These are phyloP conservation scores for Muscina levida DNA, from an alignment of 2,888 invertebrate species.

Conservation along the genomic window DNA sequence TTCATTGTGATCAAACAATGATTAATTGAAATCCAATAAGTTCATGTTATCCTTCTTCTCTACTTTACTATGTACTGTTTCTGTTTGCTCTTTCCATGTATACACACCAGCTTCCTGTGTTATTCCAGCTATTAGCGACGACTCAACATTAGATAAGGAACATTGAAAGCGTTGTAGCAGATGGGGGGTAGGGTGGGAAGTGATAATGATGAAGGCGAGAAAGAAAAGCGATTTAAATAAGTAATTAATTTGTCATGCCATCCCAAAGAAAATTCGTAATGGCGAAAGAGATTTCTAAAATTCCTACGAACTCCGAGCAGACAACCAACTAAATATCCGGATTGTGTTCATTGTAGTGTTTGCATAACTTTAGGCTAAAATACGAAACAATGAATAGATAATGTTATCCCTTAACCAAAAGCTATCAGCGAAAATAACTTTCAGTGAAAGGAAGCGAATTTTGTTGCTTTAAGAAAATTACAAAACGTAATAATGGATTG, in stretches of 20 bases:
- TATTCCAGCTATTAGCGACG: neutral
- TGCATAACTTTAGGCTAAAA: slow-evolving; percentile 46
- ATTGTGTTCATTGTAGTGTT: neutral
- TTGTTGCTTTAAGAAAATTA: neutral
- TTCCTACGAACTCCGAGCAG: too few relatives aligned
- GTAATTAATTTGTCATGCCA: slow-evolving; percentile 62
- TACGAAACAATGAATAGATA: neutral
- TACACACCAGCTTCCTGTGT: neutral
- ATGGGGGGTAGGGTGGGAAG: neutral
- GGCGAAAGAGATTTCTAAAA: slow-evolving; percentile 37
- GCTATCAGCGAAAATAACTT: neutral
- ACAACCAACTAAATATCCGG: too few relatives aligned
- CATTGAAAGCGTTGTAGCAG: neutral
- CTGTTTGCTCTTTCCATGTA: slow-evolving; percentile 2
- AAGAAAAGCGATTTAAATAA: slow-evolving; percentile 50
- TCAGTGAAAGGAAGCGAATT: neutral
- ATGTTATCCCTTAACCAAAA: slow-evolving; percentile 5
- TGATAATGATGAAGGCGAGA: neutral
- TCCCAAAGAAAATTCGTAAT: slow-evolving; percentile 44
- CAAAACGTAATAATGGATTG: neutral
- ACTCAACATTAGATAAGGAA: slow-evolving; percentile 36
- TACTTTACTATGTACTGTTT: neutral
- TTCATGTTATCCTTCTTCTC: neutral
- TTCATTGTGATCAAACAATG: slow-evolving; percentile 47
- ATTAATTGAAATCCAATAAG: slow-evolving; percentile 61